Evolutionary conservation across 2,113 vertebrate genomes (phyloP).

Genomic region (Diglossa brunneiventris): DNA sequence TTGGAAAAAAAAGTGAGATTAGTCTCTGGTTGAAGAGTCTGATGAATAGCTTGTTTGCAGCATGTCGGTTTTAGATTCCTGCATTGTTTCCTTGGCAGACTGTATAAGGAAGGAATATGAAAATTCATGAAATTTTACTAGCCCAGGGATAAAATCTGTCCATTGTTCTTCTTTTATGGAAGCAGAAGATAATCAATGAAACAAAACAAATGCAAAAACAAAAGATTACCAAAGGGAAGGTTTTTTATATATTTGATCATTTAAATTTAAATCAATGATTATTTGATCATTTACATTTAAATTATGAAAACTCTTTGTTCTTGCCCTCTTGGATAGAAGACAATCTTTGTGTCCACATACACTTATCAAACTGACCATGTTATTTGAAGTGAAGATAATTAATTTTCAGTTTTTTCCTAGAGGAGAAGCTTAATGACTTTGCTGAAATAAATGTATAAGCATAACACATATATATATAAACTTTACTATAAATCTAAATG

Average conservation of each 20-base stretch:
- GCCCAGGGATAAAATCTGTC: not conserved
- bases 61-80: not conserved
- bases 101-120: not conserved
- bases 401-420: not conserved
- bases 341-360: not conserved
- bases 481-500: not conserved
- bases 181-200: not conserved
- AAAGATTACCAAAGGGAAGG: not conserved
- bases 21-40: not conserved
- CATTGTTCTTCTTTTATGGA: not conserved
- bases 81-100: not conserved
- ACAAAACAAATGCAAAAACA: not conserved
- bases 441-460: not conserved
- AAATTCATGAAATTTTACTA: not conserved
- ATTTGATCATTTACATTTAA: not conserved
- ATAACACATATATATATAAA: not conserved
- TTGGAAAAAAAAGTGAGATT: not conserved
- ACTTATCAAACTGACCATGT: not conserved
- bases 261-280: too few species aligned
- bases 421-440: not conserved
- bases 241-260: not conserved
- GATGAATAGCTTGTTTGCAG: not conserved
- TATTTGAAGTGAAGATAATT: not conserved
- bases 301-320: not conserved
- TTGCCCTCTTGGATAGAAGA: not conserved